Evolutionary conservation across 2,888 invertebrate species (phyloP), one percentile per base, ranked within the genome.

Genomic region (Tenthredo distinguenda): DNA sequence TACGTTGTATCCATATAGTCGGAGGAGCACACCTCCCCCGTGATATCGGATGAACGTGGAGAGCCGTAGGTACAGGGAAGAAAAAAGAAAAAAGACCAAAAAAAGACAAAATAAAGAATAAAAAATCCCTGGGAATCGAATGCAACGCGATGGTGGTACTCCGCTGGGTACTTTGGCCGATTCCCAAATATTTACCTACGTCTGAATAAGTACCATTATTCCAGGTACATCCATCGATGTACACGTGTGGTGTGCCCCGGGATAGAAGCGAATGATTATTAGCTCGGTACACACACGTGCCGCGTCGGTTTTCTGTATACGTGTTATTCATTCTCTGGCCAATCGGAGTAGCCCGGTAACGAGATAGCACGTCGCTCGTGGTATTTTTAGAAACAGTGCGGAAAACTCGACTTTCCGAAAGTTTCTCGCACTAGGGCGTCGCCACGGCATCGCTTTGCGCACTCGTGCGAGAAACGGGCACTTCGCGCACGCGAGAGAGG

Each of bases 201-300:
- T 77, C 50, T 77, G 76, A 77, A 77, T 77, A 77, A 77, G 76
- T 77, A 77, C 76, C 50, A 77, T 77, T 77, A 77, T 77, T 74
- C 40, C 43, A 47, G 31, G 26, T n/a, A 74, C n/a, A 1, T 26
- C 9, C 26, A 21, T 74, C n/a, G 2, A n/a, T 74, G 21, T 74
- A 21, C 47, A 43, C 43, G 74, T 43, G 6, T 1, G 12, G 6
- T 6, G 37, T 5, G 37, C 5, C 1, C 26, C 26, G 37, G 37
- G 37, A 37, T 72, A 40, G 18, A 34, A 31, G 31, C 31, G 31
- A 68, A 31, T 68, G 68, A 68, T 68, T 68, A 68, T 68, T 31
- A 68, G 68, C 31, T 68, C 21, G 15, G 31, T 31, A 68, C 68
- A 12, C 5, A 15, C 1, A 47, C 26, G 26, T 26, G 26, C 47